A percentile compares a stretch with the other conserved stretches of the same genome.
phyloP scores from a whole-genome alignment of 2,113 vertebrate genomes.

The Addax nasomaculatus region DNA sequence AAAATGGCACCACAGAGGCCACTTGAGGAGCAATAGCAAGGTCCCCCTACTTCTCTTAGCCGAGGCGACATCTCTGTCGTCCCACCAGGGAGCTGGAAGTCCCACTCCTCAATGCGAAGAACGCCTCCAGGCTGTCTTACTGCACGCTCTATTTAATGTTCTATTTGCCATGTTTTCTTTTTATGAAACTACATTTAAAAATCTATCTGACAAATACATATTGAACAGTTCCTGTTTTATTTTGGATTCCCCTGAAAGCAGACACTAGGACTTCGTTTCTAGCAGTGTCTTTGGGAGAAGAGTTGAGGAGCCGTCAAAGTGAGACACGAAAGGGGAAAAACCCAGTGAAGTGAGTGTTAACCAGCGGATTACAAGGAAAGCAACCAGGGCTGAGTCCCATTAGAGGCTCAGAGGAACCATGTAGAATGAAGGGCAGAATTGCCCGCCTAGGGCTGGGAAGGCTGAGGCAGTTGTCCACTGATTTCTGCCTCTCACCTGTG shows the following conservation, averaged over 20 bases:
- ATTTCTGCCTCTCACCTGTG: not conserved
- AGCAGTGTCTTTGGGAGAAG: not conserved
- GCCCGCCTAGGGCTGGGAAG: not conserved
- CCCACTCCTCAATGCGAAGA: not conserved
- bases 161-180: not conserved
- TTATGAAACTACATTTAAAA: not conserved
- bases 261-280: not conserved
- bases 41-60: not conserved
- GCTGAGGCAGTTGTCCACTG: not conserved
- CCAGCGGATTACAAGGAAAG: not conserved
- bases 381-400: not conserved
- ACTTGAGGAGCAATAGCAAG: not conserved
- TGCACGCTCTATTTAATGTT: not conserved
- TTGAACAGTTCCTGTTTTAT: not conserved
- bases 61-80: not conserved
- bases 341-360: not conserved
- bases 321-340: not conserved
- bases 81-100: not conserved
- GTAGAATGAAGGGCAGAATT: not conserved
- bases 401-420: not conserved
- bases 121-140: not conserved
- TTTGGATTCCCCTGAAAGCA: not conserved
- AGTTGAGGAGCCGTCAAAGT: not conserved
- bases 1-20: not conserved
- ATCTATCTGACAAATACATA: not conserved